A percentile compares a stretch with the other conserved stretches of the same genome.
Evolutionary conservation across 2,888 invertebrate species (phyloP).

Genomic region (Amiota minor): DNA sequence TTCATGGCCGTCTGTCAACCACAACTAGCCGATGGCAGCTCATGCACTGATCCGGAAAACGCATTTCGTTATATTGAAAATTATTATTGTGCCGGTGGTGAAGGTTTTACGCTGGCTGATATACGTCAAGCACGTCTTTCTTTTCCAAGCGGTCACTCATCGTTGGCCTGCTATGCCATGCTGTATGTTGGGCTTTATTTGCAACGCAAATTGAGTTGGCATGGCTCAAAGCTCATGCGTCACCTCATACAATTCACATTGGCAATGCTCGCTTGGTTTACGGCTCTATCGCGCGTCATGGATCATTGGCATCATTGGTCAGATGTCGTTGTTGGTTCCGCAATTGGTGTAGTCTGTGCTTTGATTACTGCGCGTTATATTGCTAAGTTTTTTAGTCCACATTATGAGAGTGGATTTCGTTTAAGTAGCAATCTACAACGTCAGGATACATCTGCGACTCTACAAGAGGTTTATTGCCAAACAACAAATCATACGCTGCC

Average conservation of each 20-base stretch:
- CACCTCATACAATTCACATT: slow-evolving; percentile 81
- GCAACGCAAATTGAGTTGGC: slow-evolving; percentile 87
- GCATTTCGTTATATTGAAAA: slow-evolving; percentile 81
- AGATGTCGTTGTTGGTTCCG: slow-evolving; percentile 60
- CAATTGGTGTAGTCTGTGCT: slow-evolving; percentile 58
- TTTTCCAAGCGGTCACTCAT: slow-evolving; percentile 93
- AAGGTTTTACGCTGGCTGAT: slow-evolving; percentile 74
- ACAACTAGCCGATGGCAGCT: slow-evolving; percentile 74
- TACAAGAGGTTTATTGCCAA: slow-evolving; percentile 55
- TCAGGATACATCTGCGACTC: slow-evolving; percentile 61
- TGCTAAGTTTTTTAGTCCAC: slow-evolving; percentile 47
- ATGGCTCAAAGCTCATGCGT: slow-evolving; percentile 83
- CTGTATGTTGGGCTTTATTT: slow-evolving; percentile 88
- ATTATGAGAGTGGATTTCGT: slow-evolving; percentile 20
- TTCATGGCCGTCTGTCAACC: slow-evolving; percentile 83
- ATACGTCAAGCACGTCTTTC: slow-evolving; percentile 86
- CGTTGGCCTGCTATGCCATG: slow-evolving; percentile 88
- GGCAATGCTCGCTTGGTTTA: slow-evolving; percentile 68
- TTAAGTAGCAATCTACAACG: slow-evolving; percentile 36
- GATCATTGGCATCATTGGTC: slow-evolving; percentile 71
- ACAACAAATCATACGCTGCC: slow-evolving; percentile 55
- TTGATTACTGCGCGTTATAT: slow-evolving; percentile 60
- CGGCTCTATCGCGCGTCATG: slow-evolving; percentile 64
- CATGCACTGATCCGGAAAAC: slow-evolving; percentile 77
- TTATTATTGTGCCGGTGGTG: slow-evolving; percentile 79